These are phyloP conservation scores for Erebia aethiops DNA, from an alignment of 2,888 invertebrate genomes.

Conservation along the genomic window DNA sequence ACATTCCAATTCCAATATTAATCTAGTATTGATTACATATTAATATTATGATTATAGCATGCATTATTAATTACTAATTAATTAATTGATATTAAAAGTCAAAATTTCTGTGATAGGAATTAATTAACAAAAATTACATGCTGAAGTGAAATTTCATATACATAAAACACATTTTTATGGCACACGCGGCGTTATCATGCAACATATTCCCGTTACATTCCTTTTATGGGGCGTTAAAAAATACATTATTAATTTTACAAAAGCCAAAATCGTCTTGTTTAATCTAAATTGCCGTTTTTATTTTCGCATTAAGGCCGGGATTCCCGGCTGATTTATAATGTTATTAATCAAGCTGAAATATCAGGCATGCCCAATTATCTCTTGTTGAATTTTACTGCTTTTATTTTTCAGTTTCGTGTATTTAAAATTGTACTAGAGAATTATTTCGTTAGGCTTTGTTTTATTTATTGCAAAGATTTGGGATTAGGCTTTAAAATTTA, in stretches of 20 bases:
- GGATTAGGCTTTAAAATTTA: no score
- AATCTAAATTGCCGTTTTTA: slow-evolving; percentile 57
- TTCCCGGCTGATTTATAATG: slow-evolving; percentile 63
- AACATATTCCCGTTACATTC: slow-evolving; percentile 39
- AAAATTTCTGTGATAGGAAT: background rate
- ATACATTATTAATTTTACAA: slow-evolving; percentile 49
- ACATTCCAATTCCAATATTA: slow-evolving; percentile 21
- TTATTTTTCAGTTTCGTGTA: slow-evolving; percentile 43
- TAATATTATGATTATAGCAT: background rate
- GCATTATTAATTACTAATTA: slow-evolving; percentile 21
- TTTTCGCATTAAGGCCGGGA: slow-evolving; percentile 58
- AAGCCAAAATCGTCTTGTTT: slow-evolving; percentile 51
- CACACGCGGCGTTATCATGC: slow-evolving; percentile 24
- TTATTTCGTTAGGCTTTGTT: slow-evolving; percentile 14
- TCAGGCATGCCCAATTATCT: slow-evolving; percentile 67
- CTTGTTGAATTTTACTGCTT: slow-evolving; percentile 55
- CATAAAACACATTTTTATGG: slow-evolving; percentile 24
- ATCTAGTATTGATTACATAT: slow-evolving; percentile 7
- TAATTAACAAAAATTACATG: slow-evolving; percentile 6
- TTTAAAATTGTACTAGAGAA: slow-evolving; percentile 33
- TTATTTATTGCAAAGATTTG: background rate
- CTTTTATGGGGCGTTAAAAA: slow-evolving; percentile 44
- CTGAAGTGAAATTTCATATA: slow-evolving; percentile 16
- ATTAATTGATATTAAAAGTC: background rate
- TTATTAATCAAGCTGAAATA: slow-evolving; percentile 72